A percentile compares a stretch with the other conserved stretches of the same genome.
phyloP scores from a whole-genome alignment of 2,113 vertebrate genomes.

The Ictidomys tridecemlineatus region DNA sequence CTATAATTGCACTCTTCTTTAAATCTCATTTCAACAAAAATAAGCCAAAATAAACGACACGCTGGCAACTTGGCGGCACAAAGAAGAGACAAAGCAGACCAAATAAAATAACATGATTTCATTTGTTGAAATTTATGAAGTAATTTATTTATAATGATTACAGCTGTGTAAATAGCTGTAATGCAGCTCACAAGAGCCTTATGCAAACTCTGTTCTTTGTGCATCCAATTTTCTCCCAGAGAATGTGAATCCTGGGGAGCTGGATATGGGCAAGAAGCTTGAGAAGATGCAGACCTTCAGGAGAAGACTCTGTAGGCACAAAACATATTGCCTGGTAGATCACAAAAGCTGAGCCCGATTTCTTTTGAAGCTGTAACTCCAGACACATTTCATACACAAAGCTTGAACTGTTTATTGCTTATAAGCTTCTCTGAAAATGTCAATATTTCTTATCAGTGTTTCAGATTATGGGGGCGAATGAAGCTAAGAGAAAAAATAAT shows the following conservation, averaged over 20 bases:
- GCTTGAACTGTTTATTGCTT: slow-evolving; percentile 36
- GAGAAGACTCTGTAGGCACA: background rate
- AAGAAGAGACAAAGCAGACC: slow-evolving; percentile 74
- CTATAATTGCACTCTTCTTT: slow-evolving; percentile 28
- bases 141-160: slow-evolving; percentile 80
- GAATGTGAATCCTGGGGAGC: background rate
- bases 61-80: slow-evolving; percentile 32
- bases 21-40: slow-evolving; percentile 76
- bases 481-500: slow-evolving; percentile 22
- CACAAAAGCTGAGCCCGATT: background rate
- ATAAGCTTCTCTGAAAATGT: slow-evolving; percentile 39
- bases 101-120: slow-evolving; percentile 78
- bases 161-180: slow-evolving; percentile 75
- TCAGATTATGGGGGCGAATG: background rate
- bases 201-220: slow-evolving; percentile 57
- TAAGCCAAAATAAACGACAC: slow-evolving; percentile 74
- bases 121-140: slow-evolving; percentile 81
- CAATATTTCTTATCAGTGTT: slow-evolving; percentile 55
- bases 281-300: slow-evolving; percentile 55
- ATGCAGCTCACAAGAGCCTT: background rate
- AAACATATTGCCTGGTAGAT: background rate
- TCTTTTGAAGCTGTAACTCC: slow-evolving; percentile 31
- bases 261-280: background rate
- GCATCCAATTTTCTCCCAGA: slow-evolving; percentile 2
- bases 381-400: slow-evolving; percentile 29